Evolutionary conservation across 2,797 vertebrate species (phyloP), one percentile per base, ranked within the genome.

Genomic region (Gymnodraco acuticeps): DNA sequence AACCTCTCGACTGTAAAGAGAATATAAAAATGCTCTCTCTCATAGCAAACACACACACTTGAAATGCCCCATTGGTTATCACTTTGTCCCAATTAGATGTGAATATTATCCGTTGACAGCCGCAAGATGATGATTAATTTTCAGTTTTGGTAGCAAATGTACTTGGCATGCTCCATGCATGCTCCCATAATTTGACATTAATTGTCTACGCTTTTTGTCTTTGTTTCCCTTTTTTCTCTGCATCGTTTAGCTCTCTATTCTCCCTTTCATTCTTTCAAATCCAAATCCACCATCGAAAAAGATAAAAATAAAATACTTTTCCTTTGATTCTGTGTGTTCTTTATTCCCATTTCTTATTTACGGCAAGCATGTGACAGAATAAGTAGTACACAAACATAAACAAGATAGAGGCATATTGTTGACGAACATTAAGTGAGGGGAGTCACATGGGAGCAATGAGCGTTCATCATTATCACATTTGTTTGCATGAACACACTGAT

Each of bases 181-280:
- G 69, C 69, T 75, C 60, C 47, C 58, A 50, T 84, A 80, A 89
- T 88, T 84, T 86, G 58, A 82, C 56, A 84, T 84, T 80, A 88
- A 82, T 86, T 83, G 72, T 82, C 48, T 64, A n/a, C 64, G 67
- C 54, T 20, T 23, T 75, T 51, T 77, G 46, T 65, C 60, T 78
- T 71, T 82, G 50, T 69, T 75, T 73, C n/a, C 52, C 8, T 60
- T 65, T 75, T 42, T 48, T 43, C 46, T 27, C 15, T 20, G 1
- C 10, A 19, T 46, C 16, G 16, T 47, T 58, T 23, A 41, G 41
- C n/a, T 72, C 8, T 27, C 12, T n/a, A 17, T 33, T 71, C 27
- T 51, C n/a, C n/a, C 1, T 45, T 42, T 58, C 27, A 15, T 10
- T 53, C 27, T 73, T 48, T 58, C 17, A 46, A 33, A 60, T 52